Evolutionary conservation across 2,113 vertebrate species (phyloP).

Genomic region (Cyprinodon brontotheroides): DNA sequence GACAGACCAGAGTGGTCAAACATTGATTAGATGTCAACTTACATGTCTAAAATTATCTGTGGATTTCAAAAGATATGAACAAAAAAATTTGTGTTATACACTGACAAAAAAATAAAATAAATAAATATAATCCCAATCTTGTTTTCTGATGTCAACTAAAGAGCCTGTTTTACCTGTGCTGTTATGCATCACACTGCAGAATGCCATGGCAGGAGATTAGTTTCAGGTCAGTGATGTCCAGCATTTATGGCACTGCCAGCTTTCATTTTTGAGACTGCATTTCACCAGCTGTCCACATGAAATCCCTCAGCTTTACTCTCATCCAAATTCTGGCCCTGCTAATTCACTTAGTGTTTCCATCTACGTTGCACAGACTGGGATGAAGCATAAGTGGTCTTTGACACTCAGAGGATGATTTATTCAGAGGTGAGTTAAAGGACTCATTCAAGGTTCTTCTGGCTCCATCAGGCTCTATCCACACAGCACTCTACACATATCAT

Average conservation of each 20-base stretch:
- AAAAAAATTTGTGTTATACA: neutral
- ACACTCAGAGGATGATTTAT: slow-evolving; percentile 63
- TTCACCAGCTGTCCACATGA: slow-evolving; percentile 56
- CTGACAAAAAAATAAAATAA: slow-evolving; percentile 7
- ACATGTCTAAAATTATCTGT: neutral
- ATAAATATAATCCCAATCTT: slow-evolving; percentile 4
- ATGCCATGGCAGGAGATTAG: slow-evolving; percentile 39
- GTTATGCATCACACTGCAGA: slow-evolving; percentile 52
- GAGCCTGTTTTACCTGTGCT: slow-evolving; percentile 41
- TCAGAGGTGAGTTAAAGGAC: slow-evolving; percentile 57
- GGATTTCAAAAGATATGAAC: neutral
- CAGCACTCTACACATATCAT: slow-evolving; percentile 67
- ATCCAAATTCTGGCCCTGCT: slow-evolving; percentile 54
- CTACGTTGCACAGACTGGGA: slow-evolving; percentile 40
- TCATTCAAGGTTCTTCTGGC: slow-evolving; percentile 62
- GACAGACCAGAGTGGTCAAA: slow-evolving; percentile 32
- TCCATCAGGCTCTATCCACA: slow-evolving; percentile 56
- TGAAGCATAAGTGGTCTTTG: slow-evolving; percentile 60
- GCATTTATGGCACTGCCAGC: slow-evolving; percentile 36
- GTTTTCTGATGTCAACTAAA: slow-evolving; percentile 34
- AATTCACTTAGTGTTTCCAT: slow-evolving; percentile 44
- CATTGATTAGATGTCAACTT: neutral
- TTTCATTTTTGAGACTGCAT: slow-evolving; percentile 42
- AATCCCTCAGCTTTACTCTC: slow-evolving; percentile 47
- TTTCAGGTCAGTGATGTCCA: slow-evolving; percentile 41